Evolutionary conservation across 2,888 invertebrate genomes (phyloP), one percentile per base, ranked within the genome.

Genomic region (Brenthis daphne): DNA sequence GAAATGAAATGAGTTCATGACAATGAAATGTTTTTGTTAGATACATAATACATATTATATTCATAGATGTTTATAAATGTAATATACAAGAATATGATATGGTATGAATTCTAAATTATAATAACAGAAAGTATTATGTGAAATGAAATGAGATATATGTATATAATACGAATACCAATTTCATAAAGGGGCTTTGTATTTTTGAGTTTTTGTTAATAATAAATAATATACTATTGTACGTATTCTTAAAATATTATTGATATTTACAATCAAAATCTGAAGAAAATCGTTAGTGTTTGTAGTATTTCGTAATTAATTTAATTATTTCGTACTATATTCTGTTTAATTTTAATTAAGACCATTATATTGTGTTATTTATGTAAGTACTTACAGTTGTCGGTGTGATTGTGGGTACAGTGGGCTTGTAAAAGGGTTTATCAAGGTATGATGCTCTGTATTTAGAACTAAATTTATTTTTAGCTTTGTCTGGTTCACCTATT

Each of bases 331-430:
- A 5, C 12, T 13, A 57, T 37, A 24, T 8, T 51, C 8, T 20
- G 12, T 54, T 54, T 12, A 56, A n/a, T n/a, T 0, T 37, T 1
- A 57, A 37, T 57, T 57, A 12, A 29, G 48, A n/a, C 29, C 8
- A 48, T 43, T 4, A 57, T 70, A 67, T 70, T 71, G 75, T 73
- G 69, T 73, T 73, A 70, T 69, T 73, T 77, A 72, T 76, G 64
- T 68, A 70, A 77, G 81, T 87, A 89, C 93, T 92, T 88, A 93
- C 92, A 85, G 90, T 92, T 80, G 93, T 88, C 77, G 94, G 85
- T 78, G 94, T 94, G 68, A 94, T 87, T 71, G 93, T 89, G 60
- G 95, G 95, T 77, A 95, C 94, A 71, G 95, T 95, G 70, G 95
- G 94, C 83, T 94, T 92, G 85, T 95, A 95, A 80, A 92, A 92